Base-by-base conservation (phyloP, 2,797 vertebrate genomes). In the Lagothrix lagotricha region DNA sequence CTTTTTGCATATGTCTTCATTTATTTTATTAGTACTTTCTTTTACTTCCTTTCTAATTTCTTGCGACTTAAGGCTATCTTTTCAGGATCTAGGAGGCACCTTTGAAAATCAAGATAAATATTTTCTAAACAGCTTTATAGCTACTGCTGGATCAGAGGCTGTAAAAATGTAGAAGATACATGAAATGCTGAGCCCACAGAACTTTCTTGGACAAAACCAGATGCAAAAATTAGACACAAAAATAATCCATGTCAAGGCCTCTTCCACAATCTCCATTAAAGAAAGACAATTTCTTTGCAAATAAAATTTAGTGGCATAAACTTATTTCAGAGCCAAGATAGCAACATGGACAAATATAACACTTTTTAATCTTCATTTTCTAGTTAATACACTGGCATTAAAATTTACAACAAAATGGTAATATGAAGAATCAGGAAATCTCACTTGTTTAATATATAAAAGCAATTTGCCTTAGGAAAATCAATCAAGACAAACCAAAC, bases 81-180 rank as follows among this genome's bases (percentile, higher is more conserved):
- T 93, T 22, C 44, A 11, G 0, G 3, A 61, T 39, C 19, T 91
- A 48, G 50, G 15, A 7, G 95, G 33, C 1, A 67, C 28, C 13
- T 95, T 95, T 85, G 75, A 79, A 96, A 97, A 83, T 87, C 70
- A 4, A 95, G 7, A 58, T 41, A 2, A 97, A 52, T 80, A 48
- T 61, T 1, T 88, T 57, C 70, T 84, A 36, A 96, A 76, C 3
- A 73, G 2, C 67, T 88, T 96, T 91, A 94, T 0, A 94, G 19
- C 4, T 44, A 84, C 50, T 75, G 22, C n/a, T 86, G 58, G 0
- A 93, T 88, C 9, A 72, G 0, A 48, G 7, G 39, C 94, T 96
- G 22, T 95, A 72, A 97, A 95, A 97, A 80, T 12, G 22, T 1
- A 19, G 20, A 84, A 76, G 15, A 80, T 19, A 28, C 0, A 3